These are phyloP conservation scores for Emys orbicularis DNA, from an alignment of 2,797 vertebrate species.

Conservation along the genomic window DNA sequence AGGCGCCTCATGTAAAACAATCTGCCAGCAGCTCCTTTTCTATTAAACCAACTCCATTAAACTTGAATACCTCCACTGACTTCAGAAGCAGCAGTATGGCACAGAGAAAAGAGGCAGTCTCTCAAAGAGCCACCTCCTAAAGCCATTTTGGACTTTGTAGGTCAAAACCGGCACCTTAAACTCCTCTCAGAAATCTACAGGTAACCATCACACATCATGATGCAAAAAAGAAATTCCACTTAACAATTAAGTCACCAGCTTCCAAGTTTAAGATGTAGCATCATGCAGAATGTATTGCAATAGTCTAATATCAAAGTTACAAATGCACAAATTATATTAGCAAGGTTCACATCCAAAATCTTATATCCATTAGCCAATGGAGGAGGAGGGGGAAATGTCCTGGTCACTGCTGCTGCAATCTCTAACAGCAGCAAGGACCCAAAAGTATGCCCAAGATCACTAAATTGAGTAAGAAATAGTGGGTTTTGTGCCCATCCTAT, in stretches of 20 bases:
- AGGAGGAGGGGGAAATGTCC: not conserved
- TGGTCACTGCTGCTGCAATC: not conserved
- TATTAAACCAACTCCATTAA: not conserved
- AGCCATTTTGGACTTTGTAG: accelerated
- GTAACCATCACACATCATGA: not conserved
- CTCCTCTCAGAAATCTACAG: not conserved
- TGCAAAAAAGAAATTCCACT: accelerated
- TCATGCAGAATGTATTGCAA: not conserved
- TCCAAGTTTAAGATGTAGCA: not conserved
- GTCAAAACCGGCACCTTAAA: accelerated
- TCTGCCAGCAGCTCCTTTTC: not conserved
- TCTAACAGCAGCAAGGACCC: not conserved
- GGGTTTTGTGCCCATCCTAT: not conserved
- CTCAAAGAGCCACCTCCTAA: accelerated
- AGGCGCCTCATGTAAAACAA: not conserved
- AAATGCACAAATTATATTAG: not conserved
- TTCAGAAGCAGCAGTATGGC: not conserved
- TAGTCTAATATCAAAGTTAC: accelerated
- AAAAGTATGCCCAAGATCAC: not conserved
- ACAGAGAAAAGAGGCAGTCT: not conserved
- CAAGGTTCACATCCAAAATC: not conserved
- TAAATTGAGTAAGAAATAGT: not conserved
- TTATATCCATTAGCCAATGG: not conserved
- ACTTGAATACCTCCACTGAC: not conserved
- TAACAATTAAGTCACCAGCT: not conserved